Evolutionary conservation across 2,888 invertebrate species (phyloP).

Genomic region (Gnatocerus cornutus): DNA sequence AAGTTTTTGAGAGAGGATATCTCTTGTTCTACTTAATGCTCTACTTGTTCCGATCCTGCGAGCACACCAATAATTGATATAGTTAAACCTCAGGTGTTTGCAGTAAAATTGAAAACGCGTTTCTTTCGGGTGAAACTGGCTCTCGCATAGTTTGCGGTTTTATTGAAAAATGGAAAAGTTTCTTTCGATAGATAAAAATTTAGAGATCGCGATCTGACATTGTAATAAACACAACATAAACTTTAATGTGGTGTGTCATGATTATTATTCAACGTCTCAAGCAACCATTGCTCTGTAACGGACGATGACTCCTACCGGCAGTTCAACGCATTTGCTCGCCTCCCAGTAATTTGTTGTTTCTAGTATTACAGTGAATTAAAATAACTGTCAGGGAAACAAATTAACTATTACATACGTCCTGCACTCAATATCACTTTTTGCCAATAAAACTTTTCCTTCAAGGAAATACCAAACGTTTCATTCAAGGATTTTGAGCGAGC

Average conservation of each 20-base stretch:
- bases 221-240: slow-evolving; percentile 27
- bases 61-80: slow-evolving; percentile 49
- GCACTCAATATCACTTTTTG: neutral
- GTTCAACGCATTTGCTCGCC: slow-evolving; percentile 43
- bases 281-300: slow-evolving; percentile 50
- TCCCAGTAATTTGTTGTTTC: slow-evolving; percentile 35
- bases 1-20: slow-evolving; percentile 1
- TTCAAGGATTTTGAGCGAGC: neutral
- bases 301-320: slow-evolving; percentile 49
- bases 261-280: slow-evolving; percentile 45
- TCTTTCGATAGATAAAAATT: neutral
- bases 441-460: neutral
- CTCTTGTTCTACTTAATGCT: slow-evolving; percentile 51
- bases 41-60: slow-evolving; percentile 48
- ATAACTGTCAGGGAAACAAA: slow-evolving; percentile 33
- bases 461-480: neutral
- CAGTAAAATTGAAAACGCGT: slow-evolving; percentile 1
- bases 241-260: slow-evolving; percentile 25
- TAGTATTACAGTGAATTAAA: slow-evolving; percentile 34
- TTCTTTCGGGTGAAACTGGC: slow-evolving; percentile 1
- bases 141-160: slow-evolving; percentile 14
- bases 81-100: slow-evolving; percentile 43
- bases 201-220: slow-evolving; percentile 10
- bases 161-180: neutral
- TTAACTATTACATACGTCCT: slow-evolving; percentile 19